Conservation (phyloP, 2,888 invertebrate species). For the Lepetodrilus schrolli region DNA sequence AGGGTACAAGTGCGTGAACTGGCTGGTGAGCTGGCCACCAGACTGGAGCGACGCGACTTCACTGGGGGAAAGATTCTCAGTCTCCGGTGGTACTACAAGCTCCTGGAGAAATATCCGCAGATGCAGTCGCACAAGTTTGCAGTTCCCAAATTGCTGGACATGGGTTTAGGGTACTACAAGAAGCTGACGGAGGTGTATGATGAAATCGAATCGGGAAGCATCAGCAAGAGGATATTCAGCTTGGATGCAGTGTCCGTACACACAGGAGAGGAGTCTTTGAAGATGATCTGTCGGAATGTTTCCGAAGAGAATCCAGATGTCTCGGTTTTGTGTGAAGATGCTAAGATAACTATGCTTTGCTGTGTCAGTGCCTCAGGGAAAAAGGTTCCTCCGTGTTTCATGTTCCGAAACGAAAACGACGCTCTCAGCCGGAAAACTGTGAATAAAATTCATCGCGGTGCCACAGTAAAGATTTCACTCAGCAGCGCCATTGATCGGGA, state of each 20-base stretch:
- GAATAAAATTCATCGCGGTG: neutral
- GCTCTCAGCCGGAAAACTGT: neutral
- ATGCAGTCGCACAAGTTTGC: conserved; percentile 8
- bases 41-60: neutral
- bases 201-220: neutral
- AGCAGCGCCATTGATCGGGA: too few species aligned
- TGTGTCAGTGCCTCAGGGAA: neutral
- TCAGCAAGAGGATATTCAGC: neutral
- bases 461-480: neutral
- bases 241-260: neutral
- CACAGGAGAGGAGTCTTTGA: neutral
- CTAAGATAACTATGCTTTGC: neutral
- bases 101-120: neutral
- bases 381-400: conserved; percentile 9
- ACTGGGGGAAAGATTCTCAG: neutral
- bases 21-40: neutral
- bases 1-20: neutral
- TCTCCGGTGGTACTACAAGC: conserved; percentile 1
- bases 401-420: neutral
- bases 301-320: neutral
- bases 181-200: neutral
- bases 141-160: neutral
- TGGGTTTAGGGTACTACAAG: conserved; percentile 12
- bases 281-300: conserved; percentile 11
- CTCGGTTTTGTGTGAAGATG: neutral